A percentile compares a stretch with the other conserved stretches of the same genome.
These are phyloP conservation scores for Ursus arctos DNA, from an alignment of 2,113 vertebrate genomes.

Conservation along the genomic window DNA sequence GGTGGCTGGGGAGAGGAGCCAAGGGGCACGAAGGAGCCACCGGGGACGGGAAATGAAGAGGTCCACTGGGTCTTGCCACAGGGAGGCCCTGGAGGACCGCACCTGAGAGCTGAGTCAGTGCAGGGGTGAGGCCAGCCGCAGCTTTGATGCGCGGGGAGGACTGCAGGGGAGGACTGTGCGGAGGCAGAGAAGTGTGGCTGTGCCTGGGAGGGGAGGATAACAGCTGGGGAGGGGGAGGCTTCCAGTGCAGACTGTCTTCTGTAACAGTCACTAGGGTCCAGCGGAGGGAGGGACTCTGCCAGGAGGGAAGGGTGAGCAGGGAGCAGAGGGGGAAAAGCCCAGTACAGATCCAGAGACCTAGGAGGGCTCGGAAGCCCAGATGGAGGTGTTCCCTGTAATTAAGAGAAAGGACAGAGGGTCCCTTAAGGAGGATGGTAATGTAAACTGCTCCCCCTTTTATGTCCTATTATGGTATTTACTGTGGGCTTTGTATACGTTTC, in stretches of 20 bases:
- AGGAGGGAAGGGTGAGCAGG: background rate
- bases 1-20: background rate
- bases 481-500: background rate
- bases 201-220: background rate
- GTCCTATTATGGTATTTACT: background rate
- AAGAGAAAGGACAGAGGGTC: background rate
- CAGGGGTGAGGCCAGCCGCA: background rate
- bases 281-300: background rate
- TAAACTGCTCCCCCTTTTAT: fast-evolving
- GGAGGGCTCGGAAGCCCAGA: background rate
- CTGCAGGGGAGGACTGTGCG: background rate
- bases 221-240: background rate
- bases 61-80: fast-evolving
- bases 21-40: background rate
- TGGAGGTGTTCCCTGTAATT: background rate
- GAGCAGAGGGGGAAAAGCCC: too few relatives aligned
- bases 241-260: background rate
- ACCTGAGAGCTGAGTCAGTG: too few relatives aligned
- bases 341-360: background rate
- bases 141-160: background rate
- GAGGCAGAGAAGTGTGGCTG: background rate
- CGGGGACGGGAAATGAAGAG: background rate
- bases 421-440: background rate
- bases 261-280: background rate
- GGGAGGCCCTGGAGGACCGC: background rate